These are phyloP conservation scores for Drosophila quadrilineata DNA, from an alignment of 1,140 invertebrate species.

Conservation along the genomic window DNA sequence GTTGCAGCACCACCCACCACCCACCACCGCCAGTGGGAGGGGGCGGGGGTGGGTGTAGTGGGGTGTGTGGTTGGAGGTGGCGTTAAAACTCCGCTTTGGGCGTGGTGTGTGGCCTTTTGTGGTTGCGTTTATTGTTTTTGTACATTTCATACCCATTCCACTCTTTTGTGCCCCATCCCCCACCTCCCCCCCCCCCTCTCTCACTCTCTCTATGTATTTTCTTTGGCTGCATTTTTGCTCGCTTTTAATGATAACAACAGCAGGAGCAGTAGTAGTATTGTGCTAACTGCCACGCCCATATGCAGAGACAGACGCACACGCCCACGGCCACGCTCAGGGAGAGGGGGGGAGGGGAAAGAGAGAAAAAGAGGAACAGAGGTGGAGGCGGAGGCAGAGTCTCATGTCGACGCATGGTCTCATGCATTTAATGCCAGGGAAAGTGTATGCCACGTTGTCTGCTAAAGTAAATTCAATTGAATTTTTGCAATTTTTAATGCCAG, in stretches of 20 bases:
- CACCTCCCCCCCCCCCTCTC: no score
- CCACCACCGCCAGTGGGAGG: no score
- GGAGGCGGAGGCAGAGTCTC: no score
- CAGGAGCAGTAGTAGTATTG: neutral
- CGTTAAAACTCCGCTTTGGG: slow-evolving; percentile 50
- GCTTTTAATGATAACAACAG: slow-evolving; percentile 70
- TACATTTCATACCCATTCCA: slow-evolving; percentile 29
- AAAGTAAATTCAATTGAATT: slow-evolving; percentile 76
- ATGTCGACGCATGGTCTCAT: slow-evolving; percentile 43
- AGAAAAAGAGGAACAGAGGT: no score
- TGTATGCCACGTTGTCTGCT: slow-evolving; percentile 50
- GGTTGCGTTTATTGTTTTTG: slow-evolving; percentile 64
- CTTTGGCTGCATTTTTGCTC: slow-evolving; percentile 69
- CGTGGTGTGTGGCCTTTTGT: slow-evolving; percentile 71
- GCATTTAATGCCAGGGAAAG: slow-evolving; percentile 63
- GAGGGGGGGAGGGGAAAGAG: no score
- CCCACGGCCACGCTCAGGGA: neutral
- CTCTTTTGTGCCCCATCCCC: no score
- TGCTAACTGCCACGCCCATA: slow-evolving; percentile 13
- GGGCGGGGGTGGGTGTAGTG: no score
- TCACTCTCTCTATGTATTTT: no score
- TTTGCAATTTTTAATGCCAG: slow-evolving; percentile 74
- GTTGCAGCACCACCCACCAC: slow-evolving; percentile 33
- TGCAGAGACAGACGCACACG: neutral
- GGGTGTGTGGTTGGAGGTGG: no score